Percentiles rank a stretch among this genome's conserved stretches.
Evolutionary conservation across 2,888 invertebrate genomes (phyloP).

Genomic region (Ennomos quercinarius): DNA sequence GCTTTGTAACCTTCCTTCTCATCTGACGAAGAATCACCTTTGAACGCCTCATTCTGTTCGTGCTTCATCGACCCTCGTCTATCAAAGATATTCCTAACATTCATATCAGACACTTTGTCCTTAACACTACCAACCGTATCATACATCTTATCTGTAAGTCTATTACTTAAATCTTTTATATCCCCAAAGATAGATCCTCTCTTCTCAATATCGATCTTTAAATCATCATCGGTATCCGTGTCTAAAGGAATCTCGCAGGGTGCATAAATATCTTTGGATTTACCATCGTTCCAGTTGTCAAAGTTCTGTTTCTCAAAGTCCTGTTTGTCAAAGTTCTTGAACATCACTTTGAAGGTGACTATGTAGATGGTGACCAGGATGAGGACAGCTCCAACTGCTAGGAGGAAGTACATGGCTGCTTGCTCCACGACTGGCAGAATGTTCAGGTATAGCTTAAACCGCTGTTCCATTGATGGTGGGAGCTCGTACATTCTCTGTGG

Average conservation of each 20-base stretch:
- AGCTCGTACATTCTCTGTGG: conserved; percentile 89
- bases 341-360: conserved; percentile 77
- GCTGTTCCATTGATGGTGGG: conserved; percentile 85
- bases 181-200: conserved; percentile 51
- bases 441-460: conserved; percentile 90
- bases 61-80: conserved; percentile 60
- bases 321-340: conserved; percentile 59
- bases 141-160: conserved; percentile 66
- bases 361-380: conserved; percentile 79
- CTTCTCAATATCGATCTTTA: conserved; percentile 45
- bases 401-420: conserved; percentile 82
- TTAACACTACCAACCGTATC: conserved; percentile 68
- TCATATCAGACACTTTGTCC: conserved; percentile 59
- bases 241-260: conserved; percentile 76
- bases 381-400: conserved; percentile 80
- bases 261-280: conserved; percentile 59
- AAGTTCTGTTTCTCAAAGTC: conserved; percentile 44
- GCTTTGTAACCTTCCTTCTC: conserved; percentile 49
- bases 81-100: conserved; percentile 63
- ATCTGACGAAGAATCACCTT: conserved; percentile 47
- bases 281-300: conserved; percentile 53
- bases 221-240: conserved; percentile 57
- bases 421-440: conserved; percentile 88
- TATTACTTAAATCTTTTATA: conserved; percentile 63
- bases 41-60: conserved; percentile 48